Evolutionary conservation across 2,888 invertebrate genomes (phyloP), one percentile per base, ranked within the genome.

Genomic region (Endomychus coccineus): DNA sequence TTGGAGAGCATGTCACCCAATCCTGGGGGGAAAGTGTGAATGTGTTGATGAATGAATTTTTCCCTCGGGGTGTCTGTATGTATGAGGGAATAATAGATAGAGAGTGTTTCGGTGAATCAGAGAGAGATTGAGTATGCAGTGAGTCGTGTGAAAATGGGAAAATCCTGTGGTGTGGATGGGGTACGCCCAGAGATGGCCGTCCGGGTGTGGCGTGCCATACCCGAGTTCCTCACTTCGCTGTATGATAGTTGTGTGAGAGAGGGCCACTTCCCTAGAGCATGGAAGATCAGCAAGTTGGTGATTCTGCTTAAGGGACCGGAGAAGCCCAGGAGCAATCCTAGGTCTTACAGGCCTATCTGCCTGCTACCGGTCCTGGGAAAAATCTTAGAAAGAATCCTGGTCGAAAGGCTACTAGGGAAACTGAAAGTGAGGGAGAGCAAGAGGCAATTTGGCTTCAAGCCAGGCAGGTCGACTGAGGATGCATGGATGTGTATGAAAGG

Each of bases 151-250:
- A n/a, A n/a, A n/a, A n/a, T n/a, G n/a, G 25, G 24, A n/a, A 34
- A 39, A 22, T 29, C 41, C 10, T 36, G 41, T 1, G 41, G 44
- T 7, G 3, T 41, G 28, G 39, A 44, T 39, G 40, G 41, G 1
- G 13, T 40, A 9, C 15, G n/a, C 3, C 16, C 27, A 2, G 32
- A 35, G 5, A 38, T 38, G 30, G 13, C 27, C 1, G 19, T 15
- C 13, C 4, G 12, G 2, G 27, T 38, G 1, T 32, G 32, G 38
- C 1, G 3, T 1, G 19, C 25, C 7, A 2, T 27, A 7, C 31
- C 22, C 1, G 23, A 21, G 13, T 34, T 21, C 4, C 15, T 34
- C n/a, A 10, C 19, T 9, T 34, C 27, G n/a, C 9, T 42, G 36
- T 39, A 24, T 14, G 23, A 31, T 21, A 11, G 12, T 3, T 36